phyloP scores from a whole-genome alignment of 2,797 vertebrate genomes.

The Mergus octosetaceus region DNA sequence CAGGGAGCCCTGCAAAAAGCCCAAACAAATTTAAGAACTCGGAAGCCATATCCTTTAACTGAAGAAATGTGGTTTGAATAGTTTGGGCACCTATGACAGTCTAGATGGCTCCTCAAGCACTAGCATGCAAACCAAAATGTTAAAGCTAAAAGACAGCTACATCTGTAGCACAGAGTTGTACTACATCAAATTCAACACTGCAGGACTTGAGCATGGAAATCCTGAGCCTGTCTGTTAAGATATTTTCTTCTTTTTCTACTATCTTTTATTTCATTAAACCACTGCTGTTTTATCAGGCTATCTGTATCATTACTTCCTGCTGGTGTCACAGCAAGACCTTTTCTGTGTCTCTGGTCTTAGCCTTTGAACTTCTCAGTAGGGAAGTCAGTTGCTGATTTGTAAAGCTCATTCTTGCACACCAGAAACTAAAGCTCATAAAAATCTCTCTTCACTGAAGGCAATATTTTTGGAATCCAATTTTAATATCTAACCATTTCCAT shows the following conservation, averaged over 20 bases:
- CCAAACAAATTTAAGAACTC: not conserved
- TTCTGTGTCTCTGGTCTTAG: not conserved
- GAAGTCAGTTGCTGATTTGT: constrained; percentile 42
- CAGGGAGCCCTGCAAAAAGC: not conserved
- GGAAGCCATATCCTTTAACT: not conserved
- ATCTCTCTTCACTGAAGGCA: not conserved
- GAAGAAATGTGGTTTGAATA: not conserved
- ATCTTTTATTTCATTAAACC: not conserved
- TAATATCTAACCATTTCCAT: constrained; percentile 3
- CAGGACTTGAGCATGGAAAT: not conserved
- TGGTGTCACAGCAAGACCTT: not conserved
- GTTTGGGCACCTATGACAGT: not conserved
- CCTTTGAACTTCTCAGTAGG: constrained; percentile 16
- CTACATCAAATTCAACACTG: not conserved
- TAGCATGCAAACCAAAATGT: not conserved
- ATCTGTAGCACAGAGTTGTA: not conserved
- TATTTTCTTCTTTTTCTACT: not conserved
- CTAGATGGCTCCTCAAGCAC: not conserved
- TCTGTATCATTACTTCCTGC: not conserved
- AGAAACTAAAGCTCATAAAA: constrained; percentile 33
- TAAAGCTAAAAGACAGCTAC: not conserved
- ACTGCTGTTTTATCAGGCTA: not conserved
- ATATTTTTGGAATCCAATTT: constrained; percentile 20
- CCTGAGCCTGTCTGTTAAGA: not conserved
- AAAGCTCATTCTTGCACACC: constrained; percentile 1